Base-by-base conservation (phyloP, 2,113 vertebrate species). In the Columbina picui region DNA sequence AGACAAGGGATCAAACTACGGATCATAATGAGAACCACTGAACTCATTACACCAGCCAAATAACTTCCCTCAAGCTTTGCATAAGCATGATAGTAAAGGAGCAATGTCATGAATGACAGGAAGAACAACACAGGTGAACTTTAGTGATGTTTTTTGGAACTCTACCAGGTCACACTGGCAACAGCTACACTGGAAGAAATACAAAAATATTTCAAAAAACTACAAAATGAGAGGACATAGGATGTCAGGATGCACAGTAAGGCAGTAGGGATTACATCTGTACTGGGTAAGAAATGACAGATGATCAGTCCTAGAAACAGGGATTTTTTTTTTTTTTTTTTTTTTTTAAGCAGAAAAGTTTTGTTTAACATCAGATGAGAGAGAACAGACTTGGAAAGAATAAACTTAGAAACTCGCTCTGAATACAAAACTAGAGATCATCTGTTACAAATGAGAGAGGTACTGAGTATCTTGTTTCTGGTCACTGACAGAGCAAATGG, bases 41-140 rank as follows among this genome's bases (percentile, higher is more conserved):
- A 84, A 81, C 18, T 52, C 41, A 5, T 65, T 49, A 53, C 14
- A 56, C 12, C 27, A 43, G 45, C 9, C 64, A 81, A 69, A 7
- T 30, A 81, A 30, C 11, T 10, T 30, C 39, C 43, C 16, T n/a
- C 36, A 26, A 73, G 15, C 6, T 74, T 43, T 81, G 20, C 2
- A 0, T 12, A 21, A 12, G 10, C 19, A 1, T 64, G 29, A 30
- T 1, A 7, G 39, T 27, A 53, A 18, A 81, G 23, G 1, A 77
- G 11, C 17, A 38, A 1, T 69, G 30, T 49, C 60, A 74, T 1
- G 2, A 70, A 39, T 0, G 0, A 23, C 3, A 76, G 9, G 12
- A n/a, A 52, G 26, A 76, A 30, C 5, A 69, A 75, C 2, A 38
- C 19, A 56, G 20, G 15, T 7, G 27, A 91, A n/a, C 4, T 47